Evolutionary conservation across 1,140 invertebrate genomes (phyloP).

Genomic region (Leptinotarsa undecemlineata): DNA sequence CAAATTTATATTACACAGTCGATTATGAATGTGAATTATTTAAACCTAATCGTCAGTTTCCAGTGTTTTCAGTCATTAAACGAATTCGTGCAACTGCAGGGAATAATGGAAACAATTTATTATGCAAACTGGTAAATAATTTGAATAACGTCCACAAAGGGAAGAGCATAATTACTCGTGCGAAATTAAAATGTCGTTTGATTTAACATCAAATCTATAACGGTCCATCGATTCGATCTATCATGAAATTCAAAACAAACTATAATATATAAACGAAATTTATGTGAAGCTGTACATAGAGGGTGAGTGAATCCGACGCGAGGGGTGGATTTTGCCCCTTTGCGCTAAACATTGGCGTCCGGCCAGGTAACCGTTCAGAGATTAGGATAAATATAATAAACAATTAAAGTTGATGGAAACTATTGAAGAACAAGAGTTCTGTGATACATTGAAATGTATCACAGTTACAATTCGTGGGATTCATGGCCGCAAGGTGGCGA

Average conservation of each 20-base stretch:
- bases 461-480: no score
- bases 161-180: neutral
- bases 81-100: no score
- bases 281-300: slow-evolving; percentile 1
- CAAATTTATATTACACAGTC: no score
- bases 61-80: no score
- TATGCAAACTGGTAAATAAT: slow-evolving; percentile 1
- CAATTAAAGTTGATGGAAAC: no score
- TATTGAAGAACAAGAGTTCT: no score
- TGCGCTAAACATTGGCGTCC: neutral
- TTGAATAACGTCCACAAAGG: neutral
- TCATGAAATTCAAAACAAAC: slow-evolving; percentile 2
- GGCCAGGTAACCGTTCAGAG: neutral
- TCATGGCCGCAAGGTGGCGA: no score
- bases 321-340: neutral
- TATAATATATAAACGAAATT: neutral
- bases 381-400: no score
- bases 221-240: neutral
- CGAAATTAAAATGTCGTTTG: neutral
- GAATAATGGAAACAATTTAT: neutral
- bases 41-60: no score
- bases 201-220: neutral
- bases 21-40: no score
- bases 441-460: no score
- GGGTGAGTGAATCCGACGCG: neutral